Base-by-base conservation (phyloP, 2,888 invertebrate species). In the Helobdella robusta region DNA sequence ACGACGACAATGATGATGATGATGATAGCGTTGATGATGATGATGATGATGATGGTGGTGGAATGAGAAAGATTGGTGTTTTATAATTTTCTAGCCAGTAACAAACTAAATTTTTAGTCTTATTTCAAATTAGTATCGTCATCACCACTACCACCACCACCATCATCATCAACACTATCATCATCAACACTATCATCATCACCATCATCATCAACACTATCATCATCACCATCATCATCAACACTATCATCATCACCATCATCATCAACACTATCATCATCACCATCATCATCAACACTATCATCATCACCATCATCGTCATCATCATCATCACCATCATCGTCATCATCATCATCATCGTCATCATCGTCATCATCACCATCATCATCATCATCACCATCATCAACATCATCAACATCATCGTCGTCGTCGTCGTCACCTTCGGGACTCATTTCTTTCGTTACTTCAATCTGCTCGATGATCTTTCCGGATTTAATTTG, bases 401-500 rank as follows among this genome's bases (percentile, higher is more conserved):
- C 54, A 52, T 52, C 44, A 15, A 15, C n/a, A 40, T 15, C 44
- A 40, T 40, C 44, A 40, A 15, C 11, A 40, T 40, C n/a, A 15
- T 40, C 44, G 11, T 40, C 44, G n/a, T 23, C 59, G 11, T 40
- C 35, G 18, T 30, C 11, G 18, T 23, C 18, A 66, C 66, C 66
- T 46, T 56, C 61, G 8, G 56, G 44, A 46, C 63, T 64, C 59
- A 64, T 52, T 40, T 54, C 50, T 46, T 64, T 64, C 2, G 64
- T 56, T 3, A 54, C 58, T 32, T 59, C 48, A 20, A 56, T 35
- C 30, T 54, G 64, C 23, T 36, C 56, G 28, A 25, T 59, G 30
- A 66, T 32, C 4, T 35, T 59, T 18, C 76, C 77, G 30, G 72
- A 70, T 8, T 75, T 74, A 73, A 79, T 74, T 5, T 73, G 72